phyloP scores from a whole-genome alignment of 1,140 invertebrate genomes.

The Tribolium castaneum region DNA sequence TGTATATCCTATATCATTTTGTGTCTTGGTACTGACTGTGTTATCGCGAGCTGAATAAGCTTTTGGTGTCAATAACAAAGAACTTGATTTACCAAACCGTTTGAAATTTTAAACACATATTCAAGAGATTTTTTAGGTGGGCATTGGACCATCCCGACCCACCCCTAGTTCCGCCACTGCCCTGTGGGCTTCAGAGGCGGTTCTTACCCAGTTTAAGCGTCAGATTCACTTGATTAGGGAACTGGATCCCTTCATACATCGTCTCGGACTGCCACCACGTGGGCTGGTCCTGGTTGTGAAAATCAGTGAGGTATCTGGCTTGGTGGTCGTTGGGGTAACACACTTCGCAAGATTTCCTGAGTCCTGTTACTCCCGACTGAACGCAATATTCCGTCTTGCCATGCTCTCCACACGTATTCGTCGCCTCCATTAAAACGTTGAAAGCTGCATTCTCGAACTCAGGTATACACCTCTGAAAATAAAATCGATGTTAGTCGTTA shows the following conservation, averaged over 20 bases:
- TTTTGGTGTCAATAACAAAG: no score
- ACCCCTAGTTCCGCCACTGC: no score
- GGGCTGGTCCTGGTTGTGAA: slow-evolving; percentile 86
- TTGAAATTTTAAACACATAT: no score
- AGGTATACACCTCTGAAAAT: slow-evolving; percentile 89
- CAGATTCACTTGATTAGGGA: slow-evolving; percentile 91
- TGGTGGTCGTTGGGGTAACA: slow-evolving; percentile 77
- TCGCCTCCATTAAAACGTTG: slow-evolving; percentile 86
- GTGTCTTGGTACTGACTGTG: no score
- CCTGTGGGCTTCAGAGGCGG: neutral
- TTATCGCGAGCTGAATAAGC: no score
- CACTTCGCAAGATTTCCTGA: slow-evolving; percentile 73
- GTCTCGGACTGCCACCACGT: slow-evolving; percentile 99
- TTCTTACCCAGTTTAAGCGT: slow-evolving; percentile 88
- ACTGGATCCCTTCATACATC: slow-evolving; percentile 92
- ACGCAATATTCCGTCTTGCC: slow-evolving; percentile 86
- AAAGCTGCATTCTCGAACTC: slow-evolving; percentile 97
- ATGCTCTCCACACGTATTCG: slow-evolving; percentile 93
- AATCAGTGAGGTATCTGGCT: slow-evolving; percentile 88
- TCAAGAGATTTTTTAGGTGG: no score
- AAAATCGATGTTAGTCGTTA: slow-evolving; percentile 50
- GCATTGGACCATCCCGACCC: no score
- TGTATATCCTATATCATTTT: no score
- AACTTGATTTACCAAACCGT: no score
- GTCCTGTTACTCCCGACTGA: slow-evolving; percentile 78